Evolutionary conservation across 2,888 invertebrate genomes (phyloP), one percentile per base, ranked within the genome.

Genomic region (Harmothoe impar): DNA sequence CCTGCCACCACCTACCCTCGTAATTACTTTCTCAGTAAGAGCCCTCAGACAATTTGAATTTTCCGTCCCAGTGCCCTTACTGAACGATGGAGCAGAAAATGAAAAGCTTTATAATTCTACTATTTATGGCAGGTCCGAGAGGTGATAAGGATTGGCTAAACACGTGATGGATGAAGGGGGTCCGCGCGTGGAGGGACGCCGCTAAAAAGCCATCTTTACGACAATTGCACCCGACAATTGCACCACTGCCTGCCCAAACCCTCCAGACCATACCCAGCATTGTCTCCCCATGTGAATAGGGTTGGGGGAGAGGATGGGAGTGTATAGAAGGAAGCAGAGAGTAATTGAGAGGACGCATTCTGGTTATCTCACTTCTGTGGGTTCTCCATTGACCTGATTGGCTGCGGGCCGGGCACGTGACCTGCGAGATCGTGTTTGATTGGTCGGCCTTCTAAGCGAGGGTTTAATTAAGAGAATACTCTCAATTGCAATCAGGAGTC

Each of bases 91-190:
- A 43, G 43, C 43, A 43, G 81, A 81, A 81, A 81, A 81, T 43
- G 81, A 81, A 81, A 81, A 81, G 81, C 81, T 81, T 81, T 81
- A 81, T 81, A 81, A 81, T 81, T 33, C 81, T 81, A n/a, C 81
- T 81, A 81, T 81, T 81, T 81, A 81, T 43, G 81, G 35, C 35
- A 35, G 43, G 81, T 81, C 81, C 81, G 33, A 43, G 43, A 81
- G 81, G 81, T 81, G 81, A 81, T 43, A 81, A 81, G 81, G 81
- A 81, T 81, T 33, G 33, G 81, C 81, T 35, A 35, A 81, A 81
- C 81, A 81, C 43, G 35, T 81, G 81, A 81, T 81, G 81, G 81
- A 81, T 81, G 81, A 81, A 25, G 33, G 33, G 0, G 20, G 81
- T 35, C 17, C 81, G 1, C 35, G 43, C 81, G 35, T 23, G 43